Base-by-base conservation (phyloP, 2,113 vertebrate genomes). In the Cinclus cinclus region DNA sequence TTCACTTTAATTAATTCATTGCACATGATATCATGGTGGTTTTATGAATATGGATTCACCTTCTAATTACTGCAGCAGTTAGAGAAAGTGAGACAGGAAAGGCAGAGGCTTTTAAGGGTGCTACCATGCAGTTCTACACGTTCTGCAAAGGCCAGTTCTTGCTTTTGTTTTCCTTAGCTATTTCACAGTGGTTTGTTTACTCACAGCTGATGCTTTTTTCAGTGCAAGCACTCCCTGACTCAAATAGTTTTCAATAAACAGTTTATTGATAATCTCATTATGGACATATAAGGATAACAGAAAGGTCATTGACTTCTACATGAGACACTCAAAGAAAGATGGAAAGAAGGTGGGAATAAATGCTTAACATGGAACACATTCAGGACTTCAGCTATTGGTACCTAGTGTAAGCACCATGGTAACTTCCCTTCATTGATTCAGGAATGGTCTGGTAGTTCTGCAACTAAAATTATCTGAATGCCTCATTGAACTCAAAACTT, bases 11-110 rank as follows among this genome's bases (percentile, higher is more conserved):
- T 94, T 74, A 89, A 95, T 96, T 90, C 80, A 82, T 81, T 92
- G 63, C 71, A 85, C 62, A 39, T 75, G 76, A 89, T 73, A 49
- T n/a, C 39, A 44, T 33, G 21, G 53, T 76, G 58, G 42, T 92
- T 95, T 95, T 83, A 96, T 95, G 89, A 97, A 96, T 93, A 94
- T 91, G 59, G 39, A 94, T 95, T 92, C 83, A 80, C 58, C 56
- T 91, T 80, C 71, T 93, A 79, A 95, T 95, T 92, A 87, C 30
- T 65, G 55, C 39, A 95, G 63, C 68, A 83, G 71, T 33, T 69
- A 70, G 25, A 81, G 59, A 77, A 82, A 92, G 35, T 18, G 71
- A 78, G 56, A 78, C 15, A 62, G n/a, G 25, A 42, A 90, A 94
- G 59, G 42, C 28, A 90, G 49, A 95, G 31, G 71, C 39, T 94